Evolutionary conservation across 2,888 invertebrate genomes (phyloP), one percentile per base, ranked within the genome.

Genomic region (Nomada ferruginata): DNA sequence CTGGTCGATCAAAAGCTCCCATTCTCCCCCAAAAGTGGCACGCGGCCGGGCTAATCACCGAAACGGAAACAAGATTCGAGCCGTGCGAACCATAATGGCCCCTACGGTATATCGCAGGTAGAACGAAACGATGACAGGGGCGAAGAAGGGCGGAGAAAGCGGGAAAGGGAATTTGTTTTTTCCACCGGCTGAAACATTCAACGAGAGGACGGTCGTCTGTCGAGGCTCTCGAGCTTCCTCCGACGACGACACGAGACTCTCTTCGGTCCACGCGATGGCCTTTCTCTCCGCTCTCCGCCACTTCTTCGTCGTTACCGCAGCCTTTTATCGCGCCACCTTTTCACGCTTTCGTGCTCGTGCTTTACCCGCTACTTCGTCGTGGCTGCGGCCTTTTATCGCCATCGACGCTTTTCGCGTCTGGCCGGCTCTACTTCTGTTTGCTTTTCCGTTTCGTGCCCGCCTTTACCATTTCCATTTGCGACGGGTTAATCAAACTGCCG

Each of bases 21-120:
- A 47, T 66, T 69, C 71, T 52, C 11, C 68, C 65, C 75, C 77
- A 60, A 69, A 55, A 59, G 79, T 80, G 85, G 83, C 88, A 83
- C 87, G 84, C 83, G 88, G 85, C 79, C 74, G 65, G 73, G 74
- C 88, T 89, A 88, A 89, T 86, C 87, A 85, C 84, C 86, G 69
- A 84, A 85, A 85, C 79, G 89, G 82, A 74, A 63, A 61, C 53
- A 36, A 69, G 52, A 63, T 23, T 61, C 44, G 55, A 23, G 63
- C 50, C 13, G 57, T 71, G 76, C 52, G 60, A 69, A 61, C 53
- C 42, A 44, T 76, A 78, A 78, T 63, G 55, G 52, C 57, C 72
- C 63, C 63, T 59, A 52, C 44, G 70, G 78, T 80, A 52, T 78
- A 52, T 78, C 60, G n/a, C 57, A 72, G 80, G 29, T 68, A 63